A percentile compares a stretch with the other conserved stretches of the same genome.
Conservation (phyloP, 2,113 vertebrate species). For the Sander lucioperca region DNA sequence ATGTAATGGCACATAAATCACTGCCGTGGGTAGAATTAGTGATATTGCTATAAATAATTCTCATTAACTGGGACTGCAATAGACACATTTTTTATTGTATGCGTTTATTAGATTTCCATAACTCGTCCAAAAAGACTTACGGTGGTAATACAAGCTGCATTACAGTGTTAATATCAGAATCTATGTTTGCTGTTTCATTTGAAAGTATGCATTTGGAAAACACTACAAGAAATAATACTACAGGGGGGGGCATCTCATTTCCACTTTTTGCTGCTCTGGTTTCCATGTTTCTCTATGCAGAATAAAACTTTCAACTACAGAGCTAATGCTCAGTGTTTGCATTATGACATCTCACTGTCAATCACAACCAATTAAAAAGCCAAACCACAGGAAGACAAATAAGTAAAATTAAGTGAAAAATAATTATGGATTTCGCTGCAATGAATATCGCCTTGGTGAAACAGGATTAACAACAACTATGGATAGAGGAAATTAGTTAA, state of each 20-base stretch:
- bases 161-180: not conserved
- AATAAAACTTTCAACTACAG: not conserved
- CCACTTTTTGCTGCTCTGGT: not conserved
- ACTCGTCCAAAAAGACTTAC: too few relatives aligned
- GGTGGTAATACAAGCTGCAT: not conserved
- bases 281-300: not conserved
- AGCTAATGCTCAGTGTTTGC: not conserved
- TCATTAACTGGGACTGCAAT: not conserved
- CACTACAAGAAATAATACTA: not conserved
- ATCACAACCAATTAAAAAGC: not conserved
- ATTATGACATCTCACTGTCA: not conserved
- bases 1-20: slow-evolving; percentile 24
- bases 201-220: not conserved
- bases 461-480: not conserved
- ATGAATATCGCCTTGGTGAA: not conserved
- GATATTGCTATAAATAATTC: not conserved
- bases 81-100: not conserved
- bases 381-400: not conserved
- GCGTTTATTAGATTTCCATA: not conserved
- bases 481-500: not conserved
- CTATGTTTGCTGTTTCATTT: not conserved
- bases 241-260: not conserved
- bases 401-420: not conserved
- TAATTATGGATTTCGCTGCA: not conserved
- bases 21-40: not conserved